These are phyloP conservation scores for Paramormyrops hopkinsi DNA, from an alignment of 2,797 vertebrate species.

Conservation along the genomic window DNA sequence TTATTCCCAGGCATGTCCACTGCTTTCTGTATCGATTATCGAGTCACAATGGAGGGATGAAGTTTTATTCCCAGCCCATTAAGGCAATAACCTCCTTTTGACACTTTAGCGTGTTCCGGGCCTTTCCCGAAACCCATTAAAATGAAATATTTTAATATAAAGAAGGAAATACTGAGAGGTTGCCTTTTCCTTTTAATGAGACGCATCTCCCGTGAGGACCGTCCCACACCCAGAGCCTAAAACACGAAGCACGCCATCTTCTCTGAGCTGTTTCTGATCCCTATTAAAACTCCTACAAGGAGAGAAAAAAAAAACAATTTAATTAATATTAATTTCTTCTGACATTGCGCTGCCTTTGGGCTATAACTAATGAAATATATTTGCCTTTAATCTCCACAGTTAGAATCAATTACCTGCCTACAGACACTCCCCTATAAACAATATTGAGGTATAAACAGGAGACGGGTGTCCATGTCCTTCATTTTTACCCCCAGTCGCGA, in stretches of 20 bases:
- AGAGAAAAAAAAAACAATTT: constrained; percentile 51
- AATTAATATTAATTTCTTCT: constrained; percentile 68
- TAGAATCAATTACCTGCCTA: constrained; percentile 55
- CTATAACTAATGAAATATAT: constrained; percentile 54
- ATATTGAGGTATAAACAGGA: not conserved
- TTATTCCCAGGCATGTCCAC: not conserved
- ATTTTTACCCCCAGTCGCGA: constrained; percentile 17
- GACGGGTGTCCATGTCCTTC: constrained; percentile 9
- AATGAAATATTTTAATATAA: constrained; percentile 32
- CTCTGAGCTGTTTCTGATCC: constrained; percentile 57
- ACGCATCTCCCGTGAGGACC: constrained; percentile 40
- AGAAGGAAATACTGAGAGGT: constrained; percentile 45
- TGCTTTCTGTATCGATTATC: constrained; percentile 1
- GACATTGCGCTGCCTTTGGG: constrained; percentile 54
- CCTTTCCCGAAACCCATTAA: constrained; percentile 38
- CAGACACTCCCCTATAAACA: constrained; percentile 26
- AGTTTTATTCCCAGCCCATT: not conserved
- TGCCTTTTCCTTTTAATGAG: constrained; percentile 44
- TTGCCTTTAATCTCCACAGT: constrained; percentile 58
- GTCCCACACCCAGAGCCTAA: constrained; percentile 1
- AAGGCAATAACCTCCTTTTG: constrained; percentile 27
- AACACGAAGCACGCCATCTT: constrained; percentile 17
- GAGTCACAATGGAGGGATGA: not conserved
- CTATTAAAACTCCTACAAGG: constrained; percentile 66
- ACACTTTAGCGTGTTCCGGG: constrained; percentile 37